Base-by-base conservation (phyloP, 2,113 vertebrate species). In the Oreochromis niloticus region DNA sequence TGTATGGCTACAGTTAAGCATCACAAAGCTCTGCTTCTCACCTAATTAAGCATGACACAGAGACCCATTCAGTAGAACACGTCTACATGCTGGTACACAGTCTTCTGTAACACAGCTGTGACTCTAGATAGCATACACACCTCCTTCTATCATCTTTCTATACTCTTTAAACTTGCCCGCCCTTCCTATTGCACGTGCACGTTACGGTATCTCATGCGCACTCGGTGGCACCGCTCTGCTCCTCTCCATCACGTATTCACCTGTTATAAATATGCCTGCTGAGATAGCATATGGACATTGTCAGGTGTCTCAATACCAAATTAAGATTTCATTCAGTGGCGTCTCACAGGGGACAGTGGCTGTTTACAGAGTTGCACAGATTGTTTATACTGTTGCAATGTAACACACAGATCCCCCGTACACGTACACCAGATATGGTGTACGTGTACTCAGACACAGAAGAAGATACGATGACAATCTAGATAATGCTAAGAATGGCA, bases 291-390 rank as follows among this genome's bases (percentile, higher is more conserved):
- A 93, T 86, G 79, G 79, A 50, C 90, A 89, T 95, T 68, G 5
- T 78, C 78, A 83, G 73, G 56, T 75, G 68, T 63, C 34, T 95
- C 84, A 95, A 96, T 94, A 80, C 86, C 32, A 83, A 94, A 95
- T 95, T 91, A 95, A 96, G 95, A 96, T 96, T 43, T 22, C 1
- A 12, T 94, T 95, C 93, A n/a, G 68, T 39, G 3, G 54, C 7
- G 50, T 55, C 43, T 17, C 79, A 22, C 81, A 79, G 80, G 86
- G 80, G 80, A 88, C 84, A 41, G 87, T 4, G 27, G 85, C 88
- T 84, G 92, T 96, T 96, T 94, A 95, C 92, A 91, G 84, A 93
- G 46, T 5, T 3, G 36, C 10, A 27, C 57, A 81, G 27, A 71
- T 36, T 85, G 91, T 93, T 93, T 94, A 95, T n/a, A 30, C 61